These are phyloP conservation scores for Lycopodina hypogea DNA, from an alignment of 37 sponge, comb jelly and placozoan species.

Conservation along the genomic window DNA sequence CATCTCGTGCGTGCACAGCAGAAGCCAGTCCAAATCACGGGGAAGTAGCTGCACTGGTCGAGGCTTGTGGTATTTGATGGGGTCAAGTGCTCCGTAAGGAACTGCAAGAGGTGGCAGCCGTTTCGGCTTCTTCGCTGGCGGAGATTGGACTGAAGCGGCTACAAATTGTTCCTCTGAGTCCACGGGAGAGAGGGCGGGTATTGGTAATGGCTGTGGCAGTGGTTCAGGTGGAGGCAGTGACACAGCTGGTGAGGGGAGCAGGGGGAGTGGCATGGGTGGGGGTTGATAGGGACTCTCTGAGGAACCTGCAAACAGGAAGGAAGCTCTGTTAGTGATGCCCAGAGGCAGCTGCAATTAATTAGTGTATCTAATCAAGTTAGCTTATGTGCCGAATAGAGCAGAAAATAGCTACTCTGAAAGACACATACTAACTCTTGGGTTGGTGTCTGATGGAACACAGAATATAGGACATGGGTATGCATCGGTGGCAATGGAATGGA, in stretches of 20 bases:
- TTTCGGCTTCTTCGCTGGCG: conserved; percentile 21
- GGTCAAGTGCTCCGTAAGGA: conserved; percentile 46
- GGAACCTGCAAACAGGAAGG: too few relatives aligned
- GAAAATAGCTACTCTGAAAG: too few relatives aligned
- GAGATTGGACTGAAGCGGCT: not conserved
- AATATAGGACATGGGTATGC: too few relatives aligned
- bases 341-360: too few relatives aligned
- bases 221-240: not conserved
- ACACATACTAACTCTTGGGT: too few relatives aligned
- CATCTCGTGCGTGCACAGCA: conserved; percentile 63
- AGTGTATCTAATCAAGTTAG: too few relatives aligned
- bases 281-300: not conserved
- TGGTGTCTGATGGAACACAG: too few relatives aligned
- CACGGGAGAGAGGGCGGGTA: not conserved
- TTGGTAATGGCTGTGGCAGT: not conserved
- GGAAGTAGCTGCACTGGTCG: conserved; percentile 21
- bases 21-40: conserved; percentile 48
- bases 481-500: too few relatives aligned
- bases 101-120: not conserved
- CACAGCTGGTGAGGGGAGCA: not conserved
- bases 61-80: conserved; percentile 17
- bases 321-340: too few relatives aligned
- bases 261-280: not conserved
- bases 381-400: too few relatives aligned
- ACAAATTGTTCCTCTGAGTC: not conserved